Percentiles rank a stretch among this genome's conserved stretches.
phyloP scores from a whole-genome alignment of 2,113 vertebrate genomes.

The Plecotus auritus region DNA sequence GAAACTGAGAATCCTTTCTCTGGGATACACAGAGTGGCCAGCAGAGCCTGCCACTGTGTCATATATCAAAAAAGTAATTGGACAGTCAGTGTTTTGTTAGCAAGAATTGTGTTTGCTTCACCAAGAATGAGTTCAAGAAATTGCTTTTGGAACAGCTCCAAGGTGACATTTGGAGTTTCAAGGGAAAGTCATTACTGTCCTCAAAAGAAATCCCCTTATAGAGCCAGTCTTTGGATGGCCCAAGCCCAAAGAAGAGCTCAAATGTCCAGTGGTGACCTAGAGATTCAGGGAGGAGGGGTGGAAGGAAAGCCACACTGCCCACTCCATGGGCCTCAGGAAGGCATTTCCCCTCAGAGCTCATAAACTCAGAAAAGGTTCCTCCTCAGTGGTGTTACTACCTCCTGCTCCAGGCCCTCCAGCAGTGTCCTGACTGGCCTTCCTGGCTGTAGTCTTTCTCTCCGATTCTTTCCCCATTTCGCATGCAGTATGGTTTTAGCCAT shows the following conservation, averaged over 20 bases:
- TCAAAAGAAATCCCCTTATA: neutral
- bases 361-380: neutral
- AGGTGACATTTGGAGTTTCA: conserved; percentile 12
- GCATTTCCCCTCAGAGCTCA: neutral
- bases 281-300: neutral
- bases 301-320: neutral
- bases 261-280: neutral
- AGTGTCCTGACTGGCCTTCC: neutral
- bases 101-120: conserved; percentile 29
- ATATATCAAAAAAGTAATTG: conserved; percentile 13
- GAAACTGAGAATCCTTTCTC: conserved; percentile 18
- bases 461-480: neutral
- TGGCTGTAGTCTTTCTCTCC: neutral
- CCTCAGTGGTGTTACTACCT: neutral
- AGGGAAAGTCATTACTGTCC: neutral
- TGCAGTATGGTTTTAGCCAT: neutral
- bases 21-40: neutral
- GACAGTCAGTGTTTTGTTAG: neutral
- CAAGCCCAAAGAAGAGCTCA: neutral
- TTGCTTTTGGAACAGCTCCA: neutral
- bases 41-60: neutral
- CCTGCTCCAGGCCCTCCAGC: neutral
- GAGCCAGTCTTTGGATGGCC: neutral
- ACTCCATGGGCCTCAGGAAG: neutral
- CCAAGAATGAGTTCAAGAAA: neutral